Evolutionary conservation across 2,113 vertebrate genomes (phyloP), one percentile per base, ranked within the genome.

Genomic region (Silurus asotus): DNA sequence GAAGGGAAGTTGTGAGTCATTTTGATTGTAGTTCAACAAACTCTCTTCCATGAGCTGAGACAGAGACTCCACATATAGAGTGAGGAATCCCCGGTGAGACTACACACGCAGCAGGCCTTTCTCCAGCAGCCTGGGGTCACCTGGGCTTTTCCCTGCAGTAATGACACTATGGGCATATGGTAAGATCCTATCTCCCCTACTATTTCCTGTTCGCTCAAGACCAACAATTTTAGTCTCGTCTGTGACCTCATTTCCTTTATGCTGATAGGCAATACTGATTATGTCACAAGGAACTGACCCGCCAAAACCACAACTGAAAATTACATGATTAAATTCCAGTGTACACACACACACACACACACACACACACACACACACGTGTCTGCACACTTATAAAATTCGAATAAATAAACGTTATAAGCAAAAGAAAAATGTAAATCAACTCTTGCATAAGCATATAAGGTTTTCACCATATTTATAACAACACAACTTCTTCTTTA

Each of bases 131-230:
- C 77, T 10, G 56, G 86, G 88, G 80, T 81, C 86, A 81, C 76
- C 64, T 56, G 88, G 92, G 84, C 88, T 85, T 91, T 91, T 89
- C 90, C 92, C 90, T 49, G 48, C 55, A 23, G n/a, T 28, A 49
- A 86, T 91, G 90, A 89, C 87, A 87, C 70, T 48, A 89, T 88
- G 77, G 81, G 74, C 17, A 85, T 59, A 65, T 56, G 48, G 8
- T 19, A 70, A 48, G 15, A 64, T 49, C 69, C 79, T 58, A 25
- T 84, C 89, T 90, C 92, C 93, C 93, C 90, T 91, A 94, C 91
- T 88, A 59, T 87, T 94, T 95, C 93, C 94, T 90, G 59, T 58
- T 82, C 17, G 74, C 20, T 25, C 5, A 45, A 23, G 79, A 53
- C 78, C 25, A 84, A 51, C 58, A 80, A 28, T 72, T 28, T 80